Evolutionary conservation across 2,888 invertebrate genomes (phyloP).

Genomic region (Pasiphila rectangulata): DNA sequence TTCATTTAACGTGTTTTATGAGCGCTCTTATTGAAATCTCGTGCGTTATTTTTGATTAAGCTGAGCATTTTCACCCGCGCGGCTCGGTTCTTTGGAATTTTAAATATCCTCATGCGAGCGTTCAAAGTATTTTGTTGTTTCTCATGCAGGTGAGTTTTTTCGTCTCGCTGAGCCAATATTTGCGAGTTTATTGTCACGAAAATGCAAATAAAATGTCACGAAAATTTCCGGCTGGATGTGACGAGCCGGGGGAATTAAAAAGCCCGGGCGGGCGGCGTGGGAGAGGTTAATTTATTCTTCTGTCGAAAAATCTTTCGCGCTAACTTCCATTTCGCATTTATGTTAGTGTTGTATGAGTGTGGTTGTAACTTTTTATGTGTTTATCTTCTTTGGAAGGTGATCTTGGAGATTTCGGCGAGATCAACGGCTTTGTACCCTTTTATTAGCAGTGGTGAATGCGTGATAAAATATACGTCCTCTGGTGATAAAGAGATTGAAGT

Average conservation of each 20-base stretch:
- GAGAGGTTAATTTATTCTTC: slow-evolving; percentile 29
- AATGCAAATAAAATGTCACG: slow-evolving; percentile 36
- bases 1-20: slow-evolving; percentile 70
- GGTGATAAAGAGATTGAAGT: slow-evolving; percentile 15
- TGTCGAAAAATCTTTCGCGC: slow-evolving; percentile 30
- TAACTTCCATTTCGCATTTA: slow-evolving; percentile 25
- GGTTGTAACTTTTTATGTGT: slow-evolving; percentile 24
- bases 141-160: slow-evolving; percentile 31
- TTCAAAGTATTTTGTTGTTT: slow-evolving; percentile 40
- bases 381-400: slow-evolving; percentile 22
- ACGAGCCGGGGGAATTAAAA: slow-evolving; percentile 32
- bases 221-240: slow-evolving; percentile 28
- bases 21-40: slow-evolving; percentile 68
- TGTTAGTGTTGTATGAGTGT: slow-evolving; percentile 19
- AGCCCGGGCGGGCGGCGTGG: slow-evolving; percentile 22
- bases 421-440: slow-evolving; percentile 17
- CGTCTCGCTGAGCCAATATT: slow-evolving; percentile 27
- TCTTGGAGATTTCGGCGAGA: slow-evolving; percentile 15
- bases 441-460: slow-evolving; percentile 12
- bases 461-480: too few relatives aligned
- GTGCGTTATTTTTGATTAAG: slow-evolving; percentile 71
- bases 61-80: slow-evolving; percentile 35
- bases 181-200: slow-evolving; percentile 34
- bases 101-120: slow-evolving; percentile 48
- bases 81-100: slow-evolving; percentile 45